Evolutionary conservation across 2,113 vertebrate species (phyloP), one percentile per base, ranked within the genome.

Genomic region (Anolis sagrei): DNA sequence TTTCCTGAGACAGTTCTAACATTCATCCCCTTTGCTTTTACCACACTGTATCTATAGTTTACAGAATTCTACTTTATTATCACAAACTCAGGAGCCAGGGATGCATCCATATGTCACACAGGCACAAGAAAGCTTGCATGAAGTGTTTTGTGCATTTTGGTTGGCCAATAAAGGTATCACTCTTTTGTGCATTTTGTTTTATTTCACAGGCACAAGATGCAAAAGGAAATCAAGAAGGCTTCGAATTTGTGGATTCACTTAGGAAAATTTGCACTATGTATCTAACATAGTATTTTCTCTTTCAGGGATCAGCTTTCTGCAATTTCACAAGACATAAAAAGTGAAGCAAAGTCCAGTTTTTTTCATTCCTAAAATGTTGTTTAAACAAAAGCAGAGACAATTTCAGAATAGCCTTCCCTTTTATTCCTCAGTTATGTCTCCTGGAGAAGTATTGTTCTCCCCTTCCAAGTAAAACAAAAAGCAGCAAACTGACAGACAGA

Each of bases 331-430:
- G 6, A 62, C 54, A 77, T n/a, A 77, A 44, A 58, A 23, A 34
- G 36, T n/a, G 29, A 61, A 79, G 36, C 66, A 44, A 19, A 44
- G 34, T 16, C 64, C 34, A n/a, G 44, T 16, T 66, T 68, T 68
- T 18, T 27, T 11, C 48, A 6, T 18, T 8, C 44, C 25, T 49
- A 68, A 48, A 9, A 64, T 54, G 62, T 62, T 25, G n/a, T 86
- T 89, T 77, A 83, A 74, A 89, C 29, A 84, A 81, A 86, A 89
- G 61, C 16, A 89, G 73, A 79, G 27, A 58, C 69, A 70, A 78
- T 49, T 81, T 89, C 86, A 75, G 48, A 81, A 89, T 68, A 76
- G 51, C 73, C 76, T 61, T 91, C 83, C 80, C 88, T 94, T 86
- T 86, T 84, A 89, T 87, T 92, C 84, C 75, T n/a, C 48, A 77